Evolutionary conservation across 2,888 invertebrate genomes (phyloP).

Genomic region (Cosmorhoe ocellata): DNA sequence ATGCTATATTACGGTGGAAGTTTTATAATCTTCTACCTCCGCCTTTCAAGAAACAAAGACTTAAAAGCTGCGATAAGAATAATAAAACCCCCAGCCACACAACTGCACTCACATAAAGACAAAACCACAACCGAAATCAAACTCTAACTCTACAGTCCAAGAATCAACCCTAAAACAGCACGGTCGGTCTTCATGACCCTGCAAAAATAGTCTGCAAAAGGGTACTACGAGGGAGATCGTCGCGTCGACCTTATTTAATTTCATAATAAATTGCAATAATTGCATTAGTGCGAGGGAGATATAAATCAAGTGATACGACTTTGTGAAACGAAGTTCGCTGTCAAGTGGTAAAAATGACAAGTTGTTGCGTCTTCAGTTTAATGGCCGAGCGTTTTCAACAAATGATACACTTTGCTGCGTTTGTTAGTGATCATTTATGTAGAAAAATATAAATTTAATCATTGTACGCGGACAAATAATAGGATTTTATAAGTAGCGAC

Average conservation of each 20-base stretch:
- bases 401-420: slow-evolving; percentile 1
- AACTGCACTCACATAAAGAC: slow-evolving; percentile 54
- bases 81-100: slow-evolving; percentile 70
- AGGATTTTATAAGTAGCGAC: too few relatives aligned
- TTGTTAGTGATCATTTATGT: too few relatives aligned
- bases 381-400: slow-evolving; percentile 12
- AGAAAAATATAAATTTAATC: too few relatives aligned
- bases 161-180: slow-evolving; percentile 53
- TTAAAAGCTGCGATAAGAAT: slow-evolving; percentile 67
- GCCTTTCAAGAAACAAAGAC: background rate
- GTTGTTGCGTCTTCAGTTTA: slow-evolving; percentile 14
- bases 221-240: slow-evolving; percentile 67
- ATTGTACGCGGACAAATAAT: too few relatives aligned
- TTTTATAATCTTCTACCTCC: background rate
- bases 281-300: slow-evolving; percentile 67
- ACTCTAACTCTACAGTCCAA: slow-evolving; percentile 50
- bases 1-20: too few relatives aligned
- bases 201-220: slow-evolving; percentile 58
- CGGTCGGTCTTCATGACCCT: slow-evolving; percentile 50
- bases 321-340: slow-evolving; percentile 47
- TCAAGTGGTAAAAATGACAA: slow-evolving; percentile 41
- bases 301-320: slow-evolving; percentile 67
- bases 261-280: slow-evolving; percentile 81
- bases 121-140: slow-evolving; percentile 49
- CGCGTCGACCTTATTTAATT: slow-evolving; percentile 77